These are phyloP conservation scores for Sarcophilus harrisii DNA, from an alignment of 2,797 vertebrate species.

Conservation along the genomic window DNA sequence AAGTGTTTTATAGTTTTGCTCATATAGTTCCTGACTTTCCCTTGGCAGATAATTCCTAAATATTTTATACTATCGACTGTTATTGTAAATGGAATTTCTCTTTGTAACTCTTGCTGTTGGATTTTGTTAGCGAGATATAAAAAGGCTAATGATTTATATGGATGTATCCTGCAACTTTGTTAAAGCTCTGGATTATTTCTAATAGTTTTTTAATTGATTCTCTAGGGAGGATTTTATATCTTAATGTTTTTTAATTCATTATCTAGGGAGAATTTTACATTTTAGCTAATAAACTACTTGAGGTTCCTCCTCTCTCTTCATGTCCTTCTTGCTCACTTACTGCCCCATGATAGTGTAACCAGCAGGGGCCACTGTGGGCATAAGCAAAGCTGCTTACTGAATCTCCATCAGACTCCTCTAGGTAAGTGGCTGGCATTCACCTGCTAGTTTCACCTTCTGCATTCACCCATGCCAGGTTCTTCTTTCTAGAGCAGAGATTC, in stretches of 20 bases:
- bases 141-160: no score
- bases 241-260: not conserved
- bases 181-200: no score
- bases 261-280: not conserved
- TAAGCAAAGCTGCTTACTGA: not conserved
- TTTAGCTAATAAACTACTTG: not conserved
- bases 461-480: not conserved
- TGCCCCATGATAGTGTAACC: not conserved
- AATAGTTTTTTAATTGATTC: no score
- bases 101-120: no score
- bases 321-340: not conserved
- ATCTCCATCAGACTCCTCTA: not conserved
- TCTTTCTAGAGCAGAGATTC: not conserved
- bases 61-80: no score
- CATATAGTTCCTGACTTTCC: no score
- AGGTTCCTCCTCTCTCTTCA: not conserved
- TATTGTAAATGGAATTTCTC: no score
- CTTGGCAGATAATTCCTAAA: no score
- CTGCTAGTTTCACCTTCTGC: not conserved
- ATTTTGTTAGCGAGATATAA: no score
- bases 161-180: no score
- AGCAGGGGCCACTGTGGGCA: not conserved
- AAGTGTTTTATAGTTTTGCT: no score
- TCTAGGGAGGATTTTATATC: not conserved
- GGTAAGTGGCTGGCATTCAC: not conserved